Evolutionary conservation across 2,888 invertebrate species (phyloP).

Genomic region (Malacosoma neustria): DNA sequence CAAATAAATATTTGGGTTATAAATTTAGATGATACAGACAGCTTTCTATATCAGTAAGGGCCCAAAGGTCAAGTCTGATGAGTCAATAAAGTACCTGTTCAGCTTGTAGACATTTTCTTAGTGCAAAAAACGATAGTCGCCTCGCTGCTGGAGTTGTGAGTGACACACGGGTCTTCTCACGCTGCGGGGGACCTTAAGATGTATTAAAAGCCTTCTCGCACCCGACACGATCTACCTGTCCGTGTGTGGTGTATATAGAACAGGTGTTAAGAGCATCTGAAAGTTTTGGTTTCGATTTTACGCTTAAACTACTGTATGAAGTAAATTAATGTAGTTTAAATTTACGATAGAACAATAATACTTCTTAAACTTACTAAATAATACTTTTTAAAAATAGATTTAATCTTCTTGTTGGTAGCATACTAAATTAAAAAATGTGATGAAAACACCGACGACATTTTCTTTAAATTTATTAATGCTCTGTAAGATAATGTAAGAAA

Average conservation of each 20-base stretch:
- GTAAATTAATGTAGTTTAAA: neutral
- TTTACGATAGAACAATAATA: no score
- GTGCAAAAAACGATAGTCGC: conserved; percentile 29
- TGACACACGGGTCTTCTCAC: conserved; percentile 48
- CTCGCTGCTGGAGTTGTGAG: conserved; percentile 36
- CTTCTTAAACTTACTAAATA: no score
- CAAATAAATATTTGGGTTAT: no score
- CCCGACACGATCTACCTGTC: conserved; percentile 36
- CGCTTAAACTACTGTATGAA: no score
- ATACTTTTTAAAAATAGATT: no score
- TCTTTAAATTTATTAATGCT: no score
- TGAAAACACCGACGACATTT: no score
- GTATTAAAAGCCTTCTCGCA: conserved; percentile 55
- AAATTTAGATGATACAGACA: no score
- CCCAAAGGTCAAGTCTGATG: conserved; percentile 25
- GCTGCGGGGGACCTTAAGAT: conserved; percentile 41
- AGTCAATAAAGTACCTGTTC: conserved; percentile 23
- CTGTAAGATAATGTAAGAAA: no score
- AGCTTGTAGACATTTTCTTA: conserved; percentile 4
- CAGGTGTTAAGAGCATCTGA: conserved; percentile 12
- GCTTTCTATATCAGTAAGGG: no score
- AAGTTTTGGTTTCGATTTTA: conserved; percentile 23
- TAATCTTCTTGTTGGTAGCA: no score
- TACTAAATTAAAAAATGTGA: no score
- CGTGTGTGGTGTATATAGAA: conserved; percentile 13